These are phyloP conservation scores for Ylistrum balloti DNA, from an alignment of 1,140 invertebrate species.

Conservation along the genomic window DNA sequence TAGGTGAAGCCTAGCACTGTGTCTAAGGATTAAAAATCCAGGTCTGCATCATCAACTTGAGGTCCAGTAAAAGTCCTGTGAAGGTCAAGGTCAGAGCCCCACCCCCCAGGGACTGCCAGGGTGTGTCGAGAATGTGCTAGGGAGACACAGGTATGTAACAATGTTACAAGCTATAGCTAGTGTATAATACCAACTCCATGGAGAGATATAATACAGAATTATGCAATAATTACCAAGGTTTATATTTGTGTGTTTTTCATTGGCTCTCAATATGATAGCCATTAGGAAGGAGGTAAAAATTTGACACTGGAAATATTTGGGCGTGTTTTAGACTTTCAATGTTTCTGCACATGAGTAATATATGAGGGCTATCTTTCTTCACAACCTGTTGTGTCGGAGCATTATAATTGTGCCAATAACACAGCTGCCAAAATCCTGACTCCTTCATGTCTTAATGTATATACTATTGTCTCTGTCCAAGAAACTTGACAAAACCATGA, in stretches of 20 bases:
- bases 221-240: neutral
- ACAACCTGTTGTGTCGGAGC: neutral
- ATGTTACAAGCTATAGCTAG: neutral
- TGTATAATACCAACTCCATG: neutral
- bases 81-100: conserved; percentile 26
- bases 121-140: conserved; percentile 30
- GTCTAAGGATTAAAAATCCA: conserved; percentile 35
- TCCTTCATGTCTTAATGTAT: neutral
- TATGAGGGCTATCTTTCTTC: neutral
- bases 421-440: neutral
- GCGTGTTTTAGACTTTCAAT: neutral
- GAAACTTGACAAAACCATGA: neutral
- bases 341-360: neutral
- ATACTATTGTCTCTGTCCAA: no score
- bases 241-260: neutral
- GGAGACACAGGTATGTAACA: conserved; percentile 24
- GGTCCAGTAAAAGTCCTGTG: neutral
- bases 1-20: neutral
- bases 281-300: conserved; percentile 26
- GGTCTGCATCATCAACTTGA: neutral
- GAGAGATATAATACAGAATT: neutral
- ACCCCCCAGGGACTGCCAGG: conserved; percentile 11
- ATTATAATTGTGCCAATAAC: neutral
- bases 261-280: neutral
- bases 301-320: neutral